Evolutionary conservation across 1,140 invertebrate species (phyloP), one percentile per base, ranked within the genome.

Genomic region (Nephotettix cincticeps): DNA sequence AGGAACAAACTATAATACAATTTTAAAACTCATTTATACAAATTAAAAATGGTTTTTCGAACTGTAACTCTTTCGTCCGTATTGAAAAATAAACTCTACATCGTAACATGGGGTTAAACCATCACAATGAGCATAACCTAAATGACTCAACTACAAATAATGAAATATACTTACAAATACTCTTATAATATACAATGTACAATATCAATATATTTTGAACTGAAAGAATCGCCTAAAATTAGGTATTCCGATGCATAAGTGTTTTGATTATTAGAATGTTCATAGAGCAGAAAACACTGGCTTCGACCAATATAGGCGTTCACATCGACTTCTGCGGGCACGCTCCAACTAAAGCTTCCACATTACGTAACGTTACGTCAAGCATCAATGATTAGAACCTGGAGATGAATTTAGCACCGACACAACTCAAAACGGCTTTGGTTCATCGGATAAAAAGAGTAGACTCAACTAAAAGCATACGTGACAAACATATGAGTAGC

Each of bases 211-310:
- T 51, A 51, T 19, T n/a, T 19, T 51, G 6, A 51, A 51, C 17
- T 23, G 17, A 51, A 4, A n/a, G 21, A 23, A 51, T 11, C 47
- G 19, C 47, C 21, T 36, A 36, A 14, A 36, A 23, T 51, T 19
- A 51, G 17, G 47, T 51, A 19, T 51, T 51, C 47, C 21, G 47
- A 51, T 51, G 21, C 21, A 51, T 36, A 51, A 51, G 19, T 51
- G 47, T 51, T 51, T 51, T 51, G 47, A 51, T 51, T 51, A 51
- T 19, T 51, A 51, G 17, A 51, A 51, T 51, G 47, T 51, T 51
- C 47, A n/a, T 19, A 51, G 47, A 51, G 21, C 47, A 51, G 17
- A 51, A 6, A 51, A 51, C 21, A n/a, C 21, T 51, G 47, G 47
- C 47, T 51, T 51, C 19, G 4, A 51, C 47, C 47, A 51, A 51